A percentile compares a stretch with the other conserved stretches of the same genome.
phyloP scores from a whole-genome alignment of 1,140 invertebrate species.

The Lordiphosa clarofinis region DNA sequence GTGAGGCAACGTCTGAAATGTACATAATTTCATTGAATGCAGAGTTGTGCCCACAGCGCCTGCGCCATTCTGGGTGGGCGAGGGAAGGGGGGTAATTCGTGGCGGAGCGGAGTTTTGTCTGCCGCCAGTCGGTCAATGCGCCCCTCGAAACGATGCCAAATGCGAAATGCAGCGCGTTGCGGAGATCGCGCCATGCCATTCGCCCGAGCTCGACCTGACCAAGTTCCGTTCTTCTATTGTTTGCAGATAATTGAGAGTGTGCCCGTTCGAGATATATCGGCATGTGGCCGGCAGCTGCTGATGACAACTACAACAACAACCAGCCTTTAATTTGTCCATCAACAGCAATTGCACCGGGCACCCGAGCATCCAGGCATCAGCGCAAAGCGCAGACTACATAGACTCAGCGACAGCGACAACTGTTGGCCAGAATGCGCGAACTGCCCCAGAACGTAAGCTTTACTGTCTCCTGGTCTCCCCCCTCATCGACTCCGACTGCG shows the following conservation, averaged over 20 bases:
- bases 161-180: background rate
- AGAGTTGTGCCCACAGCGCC: no score
- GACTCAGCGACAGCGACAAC: background rate
- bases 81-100: background rate
- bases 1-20: no score
- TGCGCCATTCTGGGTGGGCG: background rate
- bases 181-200: background rate
- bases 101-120: constrained; percentile 2
- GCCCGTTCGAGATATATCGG: constrained; percentile 15
- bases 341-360: constrained; percentile 14
- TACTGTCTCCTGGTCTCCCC: constrained; percentile 11
- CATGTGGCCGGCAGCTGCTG: constrained; percentile 22
- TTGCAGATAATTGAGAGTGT: constrained; percentile 20
- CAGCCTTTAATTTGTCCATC: constrained; percentile 10
- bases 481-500: background rate
- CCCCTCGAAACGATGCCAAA: constrained; percentile 8
- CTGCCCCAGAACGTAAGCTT: background rate
- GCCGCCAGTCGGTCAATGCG: constrained; percentile 15
- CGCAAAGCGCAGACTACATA: background rate
- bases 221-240: background rate
- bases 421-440: constrained; percentile 3
- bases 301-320: background rate
- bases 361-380: constrained; percentile 2
- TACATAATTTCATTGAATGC: no score
- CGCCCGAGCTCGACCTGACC: background rate